Conservation (phyloP, 1,140 invertebrate species). For the Zelostemma sp. region DNA sequence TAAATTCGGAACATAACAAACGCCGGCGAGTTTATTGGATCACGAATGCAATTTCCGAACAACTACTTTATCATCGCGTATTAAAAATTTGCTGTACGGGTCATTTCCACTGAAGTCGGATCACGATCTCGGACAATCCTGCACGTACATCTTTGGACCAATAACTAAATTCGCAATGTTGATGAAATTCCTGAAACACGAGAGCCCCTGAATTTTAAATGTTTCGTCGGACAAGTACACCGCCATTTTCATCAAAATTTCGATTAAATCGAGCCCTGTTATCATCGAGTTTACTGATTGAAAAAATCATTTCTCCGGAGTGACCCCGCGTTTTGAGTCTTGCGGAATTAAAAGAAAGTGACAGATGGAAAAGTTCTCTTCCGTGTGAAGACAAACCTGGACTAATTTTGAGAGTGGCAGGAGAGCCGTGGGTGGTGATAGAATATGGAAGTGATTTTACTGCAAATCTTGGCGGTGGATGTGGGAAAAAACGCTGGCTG, state of each 20-base stretch:
- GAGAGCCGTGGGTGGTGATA: constrained; percentile 39
- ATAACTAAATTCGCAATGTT: constrained; percentile 46
- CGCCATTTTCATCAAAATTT: neutral
- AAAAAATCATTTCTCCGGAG: neutral
- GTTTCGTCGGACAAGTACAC: neutral
- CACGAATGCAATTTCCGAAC: neutral
- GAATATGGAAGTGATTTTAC: constrained; percentile 49
- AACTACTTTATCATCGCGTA: neutral
- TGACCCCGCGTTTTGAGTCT: neutral
- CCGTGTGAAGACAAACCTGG: constrained; percentile 42
- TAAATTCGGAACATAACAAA: neutral
- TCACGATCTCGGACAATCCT: constrained; percentile 42
- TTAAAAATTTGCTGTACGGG: neutral
- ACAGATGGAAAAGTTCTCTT: neutral
- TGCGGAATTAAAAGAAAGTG: neutral
- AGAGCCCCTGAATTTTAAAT: constrained; percentile 33
- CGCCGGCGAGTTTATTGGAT: neutral
- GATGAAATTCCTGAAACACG: constrained; percentile 41
- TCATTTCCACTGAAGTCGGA: constrained; percentile 17
- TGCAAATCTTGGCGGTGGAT: constrained; percentile 25
- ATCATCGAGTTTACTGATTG: neutral
- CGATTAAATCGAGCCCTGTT: neutral
- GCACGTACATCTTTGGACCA: constrained; percentile 39
- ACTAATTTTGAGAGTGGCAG: constrained; percentile 49
- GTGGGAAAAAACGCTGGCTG: constrained; percentile 19